These are phyloP conservation scores for Druon quercuslanigerum DNA, from an alignment of 1,140 invertebrate species.

Conservation along the genomic window DNA sequence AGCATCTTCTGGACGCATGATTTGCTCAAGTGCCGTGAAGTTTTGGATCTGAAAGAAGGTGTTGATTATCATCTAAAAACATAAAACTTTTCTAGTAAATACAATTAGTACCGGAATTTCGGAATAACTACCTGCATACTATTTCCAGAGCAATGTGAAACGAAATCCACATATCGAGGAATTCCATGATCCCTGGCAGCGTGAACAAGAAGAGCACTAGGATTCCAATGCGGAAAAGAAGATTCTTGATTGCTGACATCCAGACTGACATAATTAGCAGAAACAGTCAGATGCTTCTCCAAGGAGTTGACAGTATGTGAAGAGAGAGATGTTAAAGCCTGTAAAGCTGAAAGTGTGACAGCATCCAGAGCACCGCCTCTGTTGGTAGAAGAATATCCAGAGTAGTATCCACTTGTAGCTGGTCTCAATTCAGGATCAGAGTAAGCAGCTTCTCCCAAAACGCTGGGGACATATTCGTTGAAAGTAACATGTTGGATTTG, in stretches of 20 bases:
- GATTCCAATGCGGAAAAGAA: slow-evolving; percentile 61
- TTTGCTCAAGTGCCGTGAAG: slow-evolving; percentile 81
- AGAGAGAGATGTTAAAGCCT: slow-evolving; percentile 85
- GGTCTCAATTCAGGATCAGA: slow-evolving; percentile 81
- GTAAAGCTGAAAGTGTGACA: slow-evolving; percentile 84
- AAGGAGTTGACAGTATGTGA: slow-evolving; percentile 53
- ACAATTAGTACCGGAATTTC: not conserved
- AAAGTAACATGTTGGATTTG: slow-evolving; percentile 91
- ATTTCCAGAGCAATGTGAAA: slow-evolving; percentile 82
- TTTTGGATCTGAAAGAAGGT: slow-evolving; percentile 65
- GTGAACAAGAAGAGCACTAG: slow-evolving; percentile 76
- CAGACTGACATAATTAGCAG: slow-evolving; percentile 68
- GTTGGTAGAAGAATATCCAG: slow-evolving; percentile 88
- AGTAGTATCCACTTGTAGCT: slow-evolving; percentile 81
- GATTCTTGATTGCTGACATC: slow-evolving; percentile 47
- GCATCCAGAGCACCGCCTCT: slow-evolving; percentile 85
- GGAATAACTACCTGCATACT: slow-evolving; percentile 61
- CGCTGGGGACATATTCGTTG: slow-evolving; percentile 88
- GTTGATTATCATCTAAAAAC: not conserved
- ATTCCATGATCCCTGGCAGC: slow-evolving; percentile 94
- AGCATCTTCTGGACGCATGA: slow-evolving; percentile 77
- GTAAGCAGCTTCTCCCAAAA: slow-evolving; percentile 84
- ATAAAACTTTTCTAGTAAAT: not conserved
- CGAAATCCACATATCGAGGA: slow-evolving; percentile 86
- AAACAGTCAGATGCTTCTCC: slow-evolving; percentile 60